A percentile compares a stretch with the other conserved stretches of the same genome.
Evolutionary conservation across 1,140 invertebrate species (phyloP).

Genomic region (Bombus affinis): DNA sequence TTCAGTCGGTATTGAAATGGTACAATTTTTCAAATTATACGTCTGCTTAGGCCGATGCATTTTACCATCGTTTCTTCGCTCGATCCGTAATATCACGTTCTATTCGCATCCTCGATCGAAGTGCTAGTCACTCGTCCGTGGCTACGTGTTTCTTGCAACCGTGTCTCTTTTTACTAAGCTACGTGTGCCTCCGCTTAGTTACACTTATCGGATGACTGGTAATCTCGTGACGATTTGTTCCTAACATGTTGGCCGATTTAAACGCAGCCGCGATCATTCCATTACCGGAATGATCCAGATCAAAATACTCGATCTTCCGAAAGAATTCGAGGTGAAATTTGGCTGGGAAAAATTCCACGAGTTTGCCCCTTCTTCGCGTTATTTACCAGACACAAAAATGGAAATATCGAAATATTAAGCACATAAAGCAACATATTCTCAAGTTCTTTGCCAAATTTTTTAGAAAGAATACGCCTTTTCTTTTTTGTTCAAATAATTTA

Average conservation of each 20-base stretch:
- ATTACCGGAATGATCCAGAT: neutral
- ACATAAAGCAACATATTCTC: neutral
- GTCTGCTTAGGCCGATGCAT: neutral
- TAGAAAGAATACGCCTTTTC: neutral
- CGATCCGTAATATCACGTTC: conserved; percentile 30
- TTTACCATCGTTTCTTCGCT: neutral
- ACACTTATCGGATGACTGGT: neutral
- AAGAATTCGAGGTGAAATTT: neutral
- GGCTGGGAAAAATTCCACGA: neutral
- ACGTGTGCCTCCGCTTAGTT: neutral
- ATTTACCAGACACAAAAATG: neutral
- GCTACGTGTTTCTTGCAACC: conserved; percentile 3
- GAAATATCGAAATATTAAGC: neutral
- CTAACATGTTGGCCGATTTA: neutral
- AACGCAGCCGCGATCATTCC: neutral
- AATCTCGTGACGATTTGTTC: conserved; percentile 22
- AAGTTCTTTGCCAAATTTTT: neutral
- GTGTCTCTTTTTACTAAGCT: conserved; percentile 13
- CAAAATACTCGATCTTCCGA: neutral
- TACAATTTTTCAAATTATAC: conserved; percentile 48
- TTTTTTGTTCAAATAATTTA: neutral
- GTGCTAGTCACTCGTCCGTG: neutral
- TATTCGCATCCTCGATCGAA: conserved; percentile 29
- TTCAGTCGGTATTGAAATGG: conserved; percentile 2
- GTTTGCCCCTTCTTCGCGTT: neutral